These are phyloP conservation scores for Galeopsomyia nigrocyanea DNA, from an alignment of 2,888 invertebrate genomes.

Conservation along the genomic window DNA sequence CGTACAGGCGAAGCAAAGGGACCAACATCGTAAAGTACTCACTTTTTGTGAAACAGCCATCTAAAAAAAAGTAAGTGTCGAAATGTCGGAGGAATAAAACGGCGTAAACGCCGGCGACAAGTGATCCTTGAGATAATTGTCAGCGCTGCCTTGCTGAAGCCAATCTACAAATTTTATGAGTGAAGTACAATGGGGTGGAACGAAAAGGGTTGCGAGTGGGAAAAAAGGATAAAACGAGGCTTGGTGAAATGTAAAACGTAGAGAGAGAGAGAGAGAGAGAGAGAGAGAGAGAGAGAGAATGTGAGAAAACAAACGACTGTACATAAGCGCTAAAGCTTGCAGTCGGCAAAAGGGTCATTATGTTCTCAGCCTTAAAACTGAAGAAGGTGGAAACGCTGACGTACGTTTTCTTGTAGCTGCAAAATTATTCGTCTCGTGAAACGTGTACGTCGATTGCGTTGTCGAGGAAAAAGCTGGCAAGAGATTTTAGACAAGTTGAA, in stretches of 20 bases:
- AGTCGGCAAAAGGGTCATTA: conserved; percentile 25
- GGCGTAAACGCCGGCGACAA: conserved; percentile 48
- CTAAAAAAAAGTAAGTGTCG: conserved; percentile 57
- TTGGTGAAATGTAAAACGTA: conserved; percentile 1
- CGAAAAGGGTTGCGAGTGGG: conserved; percentile 40
- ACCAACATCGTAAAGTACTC: conserved; percentile 25
- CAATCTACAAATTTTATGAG: conserved; percentile 58
- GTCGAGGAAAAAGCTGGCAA: no score
- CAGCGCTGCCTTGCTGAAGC: conserved; percentile 54
- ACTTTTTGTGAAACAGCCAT: conserved; percentile 37
- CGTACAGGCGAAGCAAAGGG: conserved; percentile 19
- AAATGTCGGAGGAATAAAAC: conserved; percentile 53
- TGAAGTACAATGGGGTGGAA: conserved; percentile 51
- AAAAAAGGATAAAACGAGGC: conserved; percentile 10
- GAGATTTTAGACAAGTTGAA: no score
- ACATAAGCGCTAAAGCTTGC: conserved; percentile 2
- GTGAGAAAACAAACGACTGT: neutral
- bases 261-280: neutral
- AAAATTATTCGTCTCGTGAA: conserved; percentile 10
- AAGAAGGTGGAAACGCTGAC: conserved; percentile 26
- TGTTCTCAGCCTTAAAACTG: conserved; percentile 15
- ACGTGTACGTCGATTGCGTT: conserved; percentile 5
- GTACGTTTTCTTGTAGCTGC: neutral
- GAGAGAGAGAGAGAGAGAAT: neutral
- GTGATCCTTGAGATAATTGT: conserved; percentile 59